Evolutionary conservation across 2,113 vertebrate genomes (phyloP), one percentile per base, ranked within the genome.

Genomic region (Chloropsis cyanopogon): DNA sequence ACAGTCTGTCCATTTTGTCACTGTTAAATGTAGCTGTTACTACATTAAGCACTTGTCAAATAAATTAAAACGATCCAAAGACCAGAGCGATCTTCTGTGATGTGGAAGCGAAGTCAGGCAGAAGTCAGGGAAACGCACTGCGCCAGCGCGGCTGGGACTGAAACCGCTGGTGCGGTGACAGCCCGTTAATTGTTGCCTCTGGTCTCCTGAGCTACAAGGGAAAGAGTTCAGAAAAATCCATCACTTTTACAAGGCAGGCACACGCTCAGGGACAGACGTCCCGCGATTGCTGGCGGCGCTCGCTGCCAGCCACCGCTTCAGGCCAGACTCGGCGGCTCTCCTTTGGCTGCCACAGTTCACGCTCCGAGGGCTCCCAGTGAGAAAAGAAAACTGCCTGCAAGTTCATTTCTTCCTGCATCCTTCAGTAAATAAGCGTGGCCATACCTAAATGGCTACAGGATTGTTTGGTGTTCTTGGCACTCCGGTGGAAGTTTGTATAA

Each of bases 171-270:
- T 60, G 66, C 1, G 1, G 82, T 64, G 80, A 61, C 91, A 93
- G 65, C 63, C 41, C 26, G 52, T 42, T 92, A 85, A 87, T 89
- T 92, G 89, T 85, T 95, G 93, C 93, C 90, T 91, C 44, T 89
- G 90, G 71, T 84, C 73, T 84, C 41, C 76, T 28, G 70, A 78
- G 80, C 60, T 88, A 39, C 1, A 0, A 90, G 64, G 75, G 33
- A 78, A n/a, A 35, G 82, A 56, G 82, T 83, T 93, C 49, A 78
- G 80, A 28, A 52, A 35, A 60, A 94, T 63, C 76, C 83, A 81
- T 95, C 91, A 71, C 91, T 96, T 95, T 68, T 86, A 78, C 77
- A 91, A 86, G 94, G 91, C 92, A 88, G 86, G 70, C 93, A 61
- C 68, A 5, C 2, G 25, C 76, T 60, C 13, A 5, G 65, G 64